phyloP scores from a whole-genome alignment of 2,113 vertebrate species.

The Dipodomys merriami region DNA sequence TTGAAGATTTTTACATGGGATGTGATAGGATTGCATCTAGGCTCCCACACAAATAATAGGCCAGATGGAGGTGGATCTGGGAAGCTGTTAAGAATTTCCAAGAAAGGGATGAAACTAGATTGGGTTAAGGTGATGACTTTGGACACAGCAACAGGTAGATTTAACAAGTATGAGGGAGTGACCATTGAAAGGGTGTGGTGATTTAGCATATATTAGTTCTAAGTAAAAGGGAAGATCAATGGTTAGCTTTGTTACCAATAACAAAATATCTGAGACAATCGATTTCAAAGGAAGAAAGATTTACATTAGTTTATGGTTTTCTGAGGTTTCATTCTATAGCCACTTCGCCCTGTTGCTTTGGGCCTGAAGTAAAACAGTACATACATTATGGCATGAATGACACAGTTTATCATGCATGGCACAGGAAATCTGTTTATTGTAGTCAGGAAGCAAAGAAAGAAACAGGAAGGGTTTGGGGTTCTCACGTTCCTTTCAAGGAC shows the following conservation, averaged over 20 bases:
- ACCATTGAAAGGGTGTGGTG: background rate
- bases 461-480: background rate
- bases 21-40: conserved; percentile 2
- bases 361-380: background rate
- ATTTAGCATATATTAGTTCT: background rate
- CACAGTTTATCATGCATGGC: too few species aligned
- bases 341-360: background rate
- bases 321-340: background rate
- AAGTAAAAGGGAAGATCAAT: background rate
- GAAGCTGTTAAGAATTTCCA: background rate
- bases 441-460: background rate
- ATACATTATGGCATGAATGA: background rate
- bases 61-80: background rate
- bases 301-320: background rate
- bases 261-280: background rate
- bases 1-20: background rate
- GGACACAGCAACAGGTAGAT: background rate
- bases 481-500: background rate
- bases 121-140: background rate
- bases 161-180: background rate
- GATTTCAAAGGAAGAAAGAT: background rate
- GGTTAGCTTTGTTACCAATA: background rate
- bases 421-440: background rate
- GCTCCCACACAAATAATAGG: background rate
- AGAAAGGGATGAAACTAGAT: background rate